Evolutionary conservation across 2,797 vertebrate species (phyloP), one percentile per base, ranked within the genome.

Genomic region (Erpetoichthys calabaricus): DNA sequence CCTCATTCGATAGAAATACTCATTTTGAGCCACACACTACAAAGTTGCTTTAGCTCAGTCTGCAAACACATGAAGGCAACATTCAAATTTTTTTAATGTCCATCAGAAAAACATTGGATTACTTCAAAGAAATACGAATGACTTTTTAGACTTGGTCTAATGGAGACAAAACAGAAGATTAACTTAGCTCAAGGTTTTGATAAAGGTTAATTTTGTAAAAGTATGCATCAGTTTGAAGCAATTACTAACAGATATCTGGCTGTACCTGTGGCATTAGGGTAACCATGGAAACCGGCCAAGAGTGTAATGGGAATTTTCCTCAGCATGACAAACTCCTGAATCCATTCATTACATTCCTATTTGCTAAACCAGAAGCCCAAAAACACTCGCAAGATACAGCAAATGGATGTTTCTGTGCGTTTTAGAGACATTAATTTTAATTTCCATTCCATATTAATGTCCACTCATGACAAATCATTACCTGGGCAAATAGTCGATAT

Each of bases 181-280:
- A 83, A 84, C 84, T 77, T 67, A 72, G 69, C 76, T 71, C 74
- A 71, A 70, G 74, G 71, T 75, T 82, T 76, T 73, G 67, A 75
- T 75, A 85, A 86, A 87, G 82, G 82, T 85, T 80, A 83, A 79
- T 83, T 80, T 80, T 65, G 76, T 76, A 75, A 86, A 84, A 81
- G 78, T 79, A 84, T 85, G 80, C 79, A 83, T 79, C 62, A 54
- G 73, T 81, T 83, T 78, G 75, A 82, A 78, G 68, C 76, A 83
- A 86, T 82, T 86, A 82, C 81, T 68, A 73, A 51, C 58, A 45
- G 66, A 61, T 64, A 75, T 76, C 67, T 65, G 64, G 68, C 65
- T 64, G 70, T 67, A 77, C 71, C 72, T 76, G 75, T 72, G 70
- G 67, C 81, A 81, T 74, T 73, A 69, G 60, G 65, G 80, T 85